Percentiles rank a stretch among this genome's conserved stretches.
Evolutionary conservation across 2,797 vertebrate species (phyloP).

Genomic region (Falco novaeseelandiae): DNA sequence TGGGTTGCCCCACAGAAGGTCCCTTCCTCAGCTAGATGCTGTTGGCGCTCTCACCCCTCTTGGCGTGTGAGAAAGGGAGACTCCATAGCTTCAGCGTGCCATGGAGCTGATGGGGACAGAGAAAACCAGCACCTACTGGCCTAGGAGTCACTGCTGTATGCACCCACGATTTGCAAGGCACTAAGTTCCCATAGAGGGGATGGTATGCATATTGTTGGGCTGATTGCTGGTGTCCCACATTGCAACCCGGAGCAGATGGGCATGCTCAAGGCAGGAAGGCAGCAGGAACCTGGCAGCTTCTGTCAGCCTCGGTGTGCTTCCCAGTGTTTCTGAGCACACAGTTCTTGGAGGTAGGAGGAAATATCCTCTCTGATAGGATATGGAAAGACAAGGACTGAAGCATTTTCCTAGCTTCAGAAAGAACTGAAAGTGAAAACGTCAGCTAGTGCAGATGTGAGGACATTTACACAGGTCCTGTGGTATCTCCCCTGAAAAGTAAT

Average conservation of each 20-base stretch:
- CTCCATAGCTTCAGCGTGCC: background rate
- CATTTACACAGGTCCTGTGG: background rate
- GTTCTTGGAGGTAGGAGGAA: background rate
- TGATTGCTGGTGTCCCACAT: background rate
- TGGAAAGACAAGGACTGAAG: background rate
- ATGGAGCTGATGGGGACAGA: background rate
- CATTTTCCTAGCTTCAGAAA: background rate
- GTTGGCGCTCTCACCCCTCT: background rate
- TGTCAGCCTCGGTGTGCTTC: background rate
- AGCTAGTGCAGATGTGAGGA: background rate
- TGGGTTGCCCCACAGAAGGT: background rate
- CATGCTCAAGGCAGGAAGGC: background rate
- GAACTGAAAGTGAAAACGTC: slow-evolving; percentile 16
- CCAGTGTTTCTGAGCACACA: background rate
- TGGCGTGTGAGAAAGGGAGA: background rate
- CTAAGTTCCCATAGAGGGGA: background rate
- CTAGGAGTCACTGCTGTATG: background rate
- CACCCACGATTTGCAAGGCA: background rate
- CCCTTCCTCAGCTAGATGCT: background rate
- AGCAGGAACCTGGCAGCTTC: background rate
- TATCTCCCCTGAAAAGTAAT: slow-evolving; percentile 65
- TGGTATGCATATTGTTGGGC: background rate
- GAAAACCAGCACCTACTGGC: background rate
- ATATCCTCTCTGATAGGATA: background rate
- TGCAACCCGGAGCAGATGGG: background rate